Conservation (phyloP, 2,113 vertebrate genomes). For the Triplophysa rosa region DNA sequence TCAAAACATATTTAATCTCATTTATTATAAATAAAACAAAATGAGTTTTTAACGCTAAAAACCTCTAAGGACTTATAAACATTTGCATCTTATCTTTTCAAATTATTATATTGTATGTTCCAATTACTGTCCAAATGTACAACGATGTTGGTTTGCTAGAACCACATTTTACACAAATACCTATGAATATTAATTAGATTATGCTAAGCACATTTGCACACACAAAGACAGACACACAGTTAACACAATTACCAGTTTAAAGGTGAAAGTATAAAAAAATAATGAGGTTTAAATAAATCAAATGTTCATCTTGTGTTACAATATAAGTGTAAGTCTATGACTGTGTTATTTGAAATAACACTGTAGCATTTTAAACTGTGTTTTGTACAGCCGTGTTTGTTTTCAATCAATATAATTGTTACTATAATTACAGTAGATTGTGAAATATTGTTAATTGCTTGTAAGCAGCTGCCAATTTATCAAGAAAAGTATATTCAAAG, state of each 20-base stretch:
- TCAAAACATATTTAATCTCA: no score
- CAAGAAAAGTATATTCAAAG: slow-evolving; percentile 2
- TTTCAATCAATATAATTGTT: slow-evolving; percentile 30
- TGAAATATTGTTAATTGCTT: slow-evolving; percentile 32
- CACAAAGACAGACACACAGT: background rate
- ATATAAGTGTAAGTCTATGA: background rate
- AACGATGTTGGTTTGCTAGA: no score
- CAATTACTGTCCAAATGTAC: no score
- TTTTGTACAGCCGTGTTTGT: slow-evolving; percentile 1
- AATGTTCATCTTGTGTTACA: background rate
- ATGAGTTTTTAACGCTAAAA: no score
- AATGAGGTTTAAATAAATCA: background rate
- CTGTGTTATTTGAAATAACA: background rate
- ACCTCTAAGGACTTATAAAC: no score
- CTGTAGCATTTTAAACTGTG: background rate
- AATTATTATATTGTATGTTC: no score
- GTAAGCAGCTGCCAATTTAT: background rate
- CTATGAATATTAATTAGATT: no score
- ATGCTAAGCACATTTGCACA: no score
- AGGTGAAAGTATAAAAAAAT: no score
- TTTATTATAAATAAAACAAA: no score
- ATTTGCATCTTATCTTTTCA: no score
- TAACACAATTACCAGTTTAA: background rate
- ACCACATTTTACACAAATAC: no score
- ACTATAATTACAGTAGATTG: slow-evolving; percentile 16